Base-by-base conservation (phyloP, 2,113 vertebrate genomes). In the Bothrops jararaca region DNA sequence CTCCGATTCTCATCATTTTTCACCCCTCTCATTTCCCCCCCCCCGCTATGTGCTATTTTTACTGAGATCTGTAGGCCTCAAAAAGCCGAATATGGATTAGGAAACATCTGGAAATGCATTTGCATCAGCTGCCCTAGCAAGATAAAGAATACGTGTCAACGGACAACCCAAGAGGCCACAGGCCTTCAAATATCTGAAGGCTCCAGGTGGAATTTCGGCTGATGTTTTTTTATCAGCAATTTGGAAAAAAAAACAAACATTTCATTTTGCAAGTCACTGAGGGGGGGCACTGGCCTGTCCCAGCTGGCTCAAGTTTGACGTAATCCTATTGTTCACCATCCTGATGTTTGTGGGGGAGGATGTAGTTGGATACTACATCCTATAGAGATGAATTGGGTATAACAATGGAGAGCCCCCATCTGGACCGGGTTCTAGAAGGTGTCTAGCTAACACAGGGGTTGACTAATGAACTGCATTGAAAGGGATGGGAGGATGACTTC, bases 41-140 rank as follows among this genome's bases (percentile, higher is more conserved):
- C 80, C 18, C 23, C 0, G n/a, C 50, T 0, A 0, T 20, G 15
- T 60, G 64, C 89, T 89, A 86, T 85, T 88, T 90, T 26, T 0
- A 0, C 50, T 56, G 34, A 91, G 93, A 96, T 92, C 0, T 57
- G 88, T 85, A 23, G 92, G 45, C 91, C 92, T 94, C 50, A 88
- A 50, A 34, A 90, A 88, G 92, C 92, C 91, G 90, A 34, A 12
- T 92, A 95, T 69, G 1, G 92, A 95, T 95, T 98, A 98, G 98
- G 98, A 99, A 99, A 99, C 98, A 99, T 98, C 98, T 98, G 98
- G 97, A 97, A 97, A 96, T 95, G 85, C 74, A 86, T 94, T 96
- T 86, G 48, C 85, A 52, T 95, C 0, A 53, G 58, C 94, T 96
- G 96, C 93, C 90, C 57, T 22, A 93, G 91, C 56, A 91, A 94